Percentiles rank a stretch among this genome's conserved stretches.
phyloP scores from a whole-genome alignment of 2,888 invertebrate species.

The Heteromurus nitidus region DNA sequence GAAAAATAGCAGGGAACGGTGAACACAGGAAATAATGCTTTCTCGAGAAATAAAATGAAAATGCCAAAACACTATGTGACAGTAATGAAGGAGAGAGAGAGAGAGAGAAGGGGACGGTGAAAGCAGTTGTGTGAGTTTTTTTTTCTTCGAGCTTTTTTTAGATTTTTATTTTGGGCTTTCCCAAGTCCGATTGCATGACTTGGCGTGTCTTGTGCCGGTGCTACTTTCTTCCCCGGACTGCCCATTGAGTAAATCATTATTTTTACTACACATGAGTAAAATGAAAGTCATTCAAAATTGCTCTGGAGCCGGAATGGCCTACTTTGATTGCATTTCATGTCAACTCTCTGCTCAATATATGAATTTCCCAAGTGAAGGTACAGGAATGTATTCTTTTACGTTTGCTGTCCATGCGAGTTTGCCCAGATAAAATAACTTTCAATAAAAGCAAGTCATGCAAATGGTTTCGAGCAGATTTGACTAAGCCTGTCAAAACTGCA shows the following conservation, averaged over 20 bases:
- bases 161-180: slow-evolving; percentile 29
- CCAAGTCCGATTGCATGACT: slow-evolving; percentile 23
- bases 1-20: no score
- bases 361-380: slow-evolving; percentile 2
- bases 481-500: no score
- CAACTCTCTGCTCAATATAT: slow-evolving; percentile 25
- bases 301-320: slow-evolving; percentile 39
- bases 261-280: slow-evolving; percentile 24
- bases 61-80: slow-evolving; percentile 18
- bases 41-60: slow-evolving; percentile 16
- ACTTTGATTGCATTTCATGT: slow-evolving; percentile 50
- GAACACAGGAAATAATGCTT: slow-evolving; percentile 1
- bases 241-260: slow-evolving; percentile 8
- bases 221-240: slow-evolving; percentile 7
- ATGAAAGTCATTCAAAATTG: slow-evolving; percentile 27
- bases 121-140: slow-evolving; percentile 32
- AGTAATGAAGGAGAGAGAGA: slow-evolving; percentile 31
- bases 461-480: no score
- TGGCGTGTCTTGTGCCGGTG: no score
- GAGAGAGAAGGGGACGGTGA: slow-evolving; percentile 11
- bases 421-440: neutral
- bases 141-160: slow-evolving; percentile 5
- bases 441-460: neutral
- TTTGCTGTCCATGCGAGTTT: no score
- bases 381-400: slow-evolving; percentile 7